Base-by-base conservation (phyloP, 2,113 vertebrate species). In the Crypturellus undulatus region DNA sequence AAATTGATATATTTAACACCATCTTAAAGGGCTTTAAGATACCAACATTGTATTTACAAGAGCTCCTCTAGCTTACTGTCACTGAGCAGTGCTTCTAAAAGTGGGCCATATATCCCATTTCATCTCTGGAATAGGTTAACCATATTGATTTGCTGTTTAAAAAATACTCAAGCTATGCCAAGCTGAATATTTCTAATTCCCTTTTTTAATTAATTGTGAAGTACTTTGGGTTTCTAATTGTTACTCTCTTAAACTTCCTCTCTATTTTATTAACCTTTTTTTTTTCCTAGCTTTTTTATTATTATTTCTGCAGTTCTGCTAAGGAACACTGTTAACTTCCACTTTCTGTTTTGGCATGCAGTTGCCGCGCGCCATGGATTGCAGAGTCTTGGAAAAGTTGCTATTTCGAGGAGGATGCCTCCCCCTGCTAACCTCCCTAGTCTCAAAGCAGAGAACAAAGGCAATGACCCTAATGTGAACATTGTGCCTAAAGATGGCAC, bases 371-470 rank as follows among this genome's bases (percentile, higher is more conserved):
- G 99, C 97, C 99, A 99, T 99, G 99, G 99, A 95, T 98, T 99
- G 96, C 99, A 99, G 96, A 99, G 99, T 98, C 98, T 99, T 98
- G 99, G 99, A 80, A 99, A 99, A 98, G 99, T 99, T 98, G 99
- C 99, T 82, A 98, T 97, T 96, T 99, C 99, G 58, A 98, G 99
- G 94, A 99, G 99, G 87, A 99, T 99, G 99, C 99, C 99, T 95
- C 99, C 99, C 82, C 99, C 99, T 76, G 99, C 99, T 83, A 99
- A 99, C 96, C 98, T 99, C 91, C 99, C 99, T 90, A 99, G 99
- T 97, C 97, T 99, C 86, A 99, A 99, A 97, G 99, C 99, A 71
- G 99, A 99, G 96, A 99, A 99, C 98, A 99, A 99, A 98, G 99
- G 99, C 98, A 99, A 99, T 89, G 99, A 99, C 97, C 99, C 99